phyloP scores from a whole-genome alignment of 2,113 vertebrate genomes.

The Ramphastos sulfuratus region DNA sequence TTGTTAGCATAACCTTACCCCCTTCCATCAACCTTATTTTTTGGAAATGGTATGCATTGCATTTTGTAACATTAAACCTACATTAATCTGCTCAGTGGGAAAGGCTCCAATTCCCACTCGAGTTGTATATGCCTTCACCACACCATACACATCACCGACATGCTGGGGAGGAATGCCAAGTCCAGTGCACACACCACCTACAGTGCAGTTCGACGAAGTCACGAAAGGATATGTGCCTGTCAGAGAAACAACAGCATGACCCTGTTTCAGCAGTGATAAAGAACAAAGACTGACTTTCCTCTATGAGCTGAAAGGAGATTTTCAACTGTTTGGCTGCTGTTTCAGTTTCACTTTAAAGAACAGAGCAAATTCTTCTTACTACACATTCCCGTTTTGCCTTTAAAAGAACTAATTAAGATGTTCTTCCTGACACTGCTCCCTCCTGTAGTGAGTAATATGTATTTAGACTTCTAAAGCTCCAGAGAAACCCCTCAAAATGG shows the following conservation, averaged over 20 bases:
- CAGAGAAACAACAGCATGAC: not conserved
- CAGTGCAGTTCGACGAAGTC: conserved; percentile 97
- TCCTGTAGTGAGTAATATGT: not conserved
- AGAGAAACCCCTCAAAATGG: not conserved
- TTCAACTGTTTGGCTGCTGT: not conserved
- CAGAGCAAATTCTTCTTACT: not conserved
- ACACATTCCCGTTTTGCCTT: not conserved
- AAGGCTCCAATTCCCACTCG: conserved; percentile 96
- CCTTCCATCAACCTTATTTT: not conserved
- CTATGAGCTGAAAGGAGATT: not conserved
- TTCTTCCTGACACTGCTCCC: not conserved
- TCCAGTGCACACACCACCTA: conserved; percentile 93
- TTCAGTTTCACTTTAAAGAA: not conserved
- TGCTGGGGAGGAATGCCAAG: conserved; percentile 92
- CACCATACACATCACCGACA: conserved; percentile 93
- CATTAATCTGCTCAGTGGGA: conserved; percentile 95
- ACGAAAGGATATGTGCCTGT: conserved; percentile 97
- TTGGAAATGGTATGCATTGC: fast-evolving
- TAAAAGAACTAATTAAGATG: not conserved
- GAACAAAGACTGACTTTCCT: not conserved
- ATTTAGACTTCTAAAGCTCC: not conserved
- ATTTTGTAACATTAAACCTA: conserved; percentile 69
- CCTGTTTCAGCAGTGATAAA: not conserved
- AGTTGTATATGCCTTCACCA: conserved; percentile 95
- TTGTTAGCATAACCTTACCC: not conserved